Evolutionary conservation across 2,113 vertebrate genomes (phyloP).

Genomic region (Mionectes macconnelli): DNA sequence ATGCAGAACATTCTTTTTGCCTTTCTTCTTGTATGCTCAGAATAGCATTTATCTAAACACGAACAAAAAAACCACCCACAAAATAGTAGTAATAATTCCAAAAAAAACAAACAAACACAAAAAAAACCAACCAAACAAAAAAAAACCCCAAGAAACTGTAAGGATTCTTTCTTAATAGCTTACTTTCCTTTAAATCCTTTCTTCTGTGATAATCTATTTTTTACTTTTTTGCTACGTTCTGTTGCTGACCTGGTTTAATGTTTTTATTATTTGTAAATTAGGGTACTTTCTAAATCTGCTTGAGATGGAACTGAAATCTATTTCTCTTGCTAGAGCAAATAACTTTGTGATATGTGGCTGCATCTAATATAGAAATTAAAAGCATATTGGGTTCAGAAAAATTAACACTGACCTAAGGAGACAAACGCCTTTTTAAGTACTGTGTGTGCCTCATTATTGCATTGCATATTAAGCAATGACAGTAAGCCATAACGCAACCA

Average conservation of each 20-base stretch:
- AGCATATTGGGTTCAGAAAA: neutral
- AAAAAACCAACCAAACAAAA: neutral
- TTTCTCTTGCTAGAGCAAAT: neutral
- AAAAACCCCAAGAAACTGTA: neutral
- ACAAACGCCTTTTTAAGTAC: neutral
- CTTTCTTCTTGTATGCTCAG: neutral
- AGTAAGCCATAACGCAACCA: neutral
- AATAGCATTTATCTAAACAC: neutral
- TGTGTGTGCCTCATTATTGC: neutral
- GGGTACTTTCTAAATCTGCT: neutral
- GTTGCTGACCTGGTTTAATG: neutral
- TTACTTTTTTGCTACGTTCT: neutral
- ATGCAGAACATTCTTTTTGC: neutral
- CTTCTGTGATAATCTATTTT: neutral
- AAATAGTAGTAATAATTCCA: neutral
- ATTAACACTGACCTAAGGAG: neutral
- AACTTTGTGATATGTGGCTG: neutral
- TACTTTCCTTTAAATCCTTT: neutral
- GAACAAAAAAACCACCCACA: accelerated
- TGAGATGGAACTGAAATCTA: neutral
- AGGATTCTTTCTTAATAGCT: neutral
- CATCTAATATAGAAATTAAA: neutral
- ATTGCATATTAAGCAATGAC: neutral
- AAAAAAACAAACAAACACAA: neutral
- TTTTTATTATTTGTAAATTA: neutral